phyloP scores from a whole-genome alignment of 2,888 invertebrate species.

The Drosophila atripex region DNA sequence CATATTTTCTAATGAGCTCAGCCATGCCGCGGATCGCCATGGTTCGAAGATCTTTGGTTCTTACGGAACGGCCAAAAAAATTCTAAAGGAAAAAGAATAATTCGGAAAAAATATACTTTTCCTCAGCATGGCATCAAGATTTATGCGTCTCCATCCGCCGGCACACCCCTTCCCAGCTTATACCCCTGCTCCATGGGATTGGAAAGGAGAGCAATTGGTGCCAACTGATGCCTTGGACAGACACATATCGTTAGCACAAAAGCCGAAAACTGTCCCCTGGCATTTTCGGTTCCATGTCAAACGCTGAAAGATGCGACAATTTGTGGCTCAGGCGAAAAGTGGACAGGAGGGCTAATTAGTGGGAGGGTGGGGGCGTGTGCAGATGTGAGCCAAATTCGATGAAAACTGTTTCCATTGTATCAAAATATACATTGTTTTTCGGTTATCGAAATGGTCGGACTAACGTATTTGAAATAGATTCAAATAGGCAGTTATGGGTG shows the following conservation, averaged over 20 bases:
- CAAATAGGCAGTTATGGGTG: neutral
- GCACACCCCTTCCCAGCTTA: conserved; percentile 25
- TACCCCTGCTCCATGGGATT: neutral
- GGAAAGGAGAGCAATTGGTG: conserved; percentile 38
- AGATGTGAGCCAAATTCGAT: conserved; percentile 14
- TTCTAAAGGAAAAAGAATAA: conserved; percentile 1
- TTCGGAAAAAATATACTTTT: conserved; percentile 8
- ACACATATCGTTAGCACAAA: conserved; percentile 72
- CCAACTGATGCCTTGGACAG: conserved; percentile 46
- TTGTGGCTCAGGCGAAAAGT: conserved; percentile 55
- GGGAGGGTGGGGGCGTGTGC: conserved; percentile 24
- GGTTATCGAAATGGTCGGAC: too few species aligned
- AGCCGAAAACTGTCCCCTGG: conserved; percentile 50
- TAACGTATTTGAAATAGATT: too few species aligned
- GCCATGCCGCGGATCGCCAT: conserved; percentile 66
- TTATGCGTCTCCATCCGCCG: conserved; percentile 54
- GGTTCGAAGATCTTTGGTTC: conserved; percentile 62
- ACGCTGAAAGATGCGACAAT: conserved; percentile 68
- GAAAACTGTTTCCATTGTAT: conserved; percentile 7
- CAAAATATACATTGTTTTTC: neutral
- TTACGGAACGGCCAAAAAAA: conserved; percentile 12
- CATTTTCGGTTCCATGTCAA: conserved; percentile 67
- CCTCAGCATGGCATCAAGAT: conserved; percentile 52
- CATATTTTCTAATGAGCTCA: conserved; percentile 79
- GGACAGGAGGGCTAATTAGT: conserved; percentile 65